Evolutionary conservation across 1,140 invertebrate species (phyloP).

Genomic region (Anadara kagoshimensis): DNA sequence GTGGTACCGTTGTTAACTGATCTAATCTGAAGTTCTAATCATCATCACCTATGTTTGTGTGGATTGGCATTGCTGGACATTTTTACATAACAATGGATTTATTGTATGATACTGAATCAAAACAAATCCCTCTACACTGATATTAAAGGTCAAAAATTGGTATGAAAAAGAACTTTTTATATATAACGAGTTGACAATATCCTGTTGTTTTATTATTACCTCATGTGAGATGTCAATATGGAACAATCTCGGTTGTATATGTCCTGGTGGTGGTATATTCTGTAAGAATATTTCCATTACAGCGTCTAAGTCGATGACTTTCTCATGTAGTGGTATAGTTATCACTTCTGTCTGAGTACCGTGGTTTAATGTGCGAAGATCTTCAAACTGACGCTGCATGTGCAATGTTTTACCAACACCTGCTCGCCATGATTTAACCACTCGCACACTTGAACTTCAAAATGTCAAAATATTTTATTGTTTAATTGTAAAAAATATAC

Average conservation of each 20-base stretch:
- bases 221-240: constrained; percentile 66
- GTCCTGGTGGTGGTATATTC: constrained; percentile 39
- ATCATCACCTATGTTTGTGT: too few relatives aligned
- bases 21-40: too few relatives aligned
- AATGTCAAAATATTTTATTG: not conserved
- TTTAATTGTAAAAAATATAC: not conserved
- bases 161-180: too few relatives aligned
- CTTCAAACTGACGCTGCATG: constrained; percentile 42
- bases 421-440: constrained; percentile 60
- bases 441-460: constrained; percentile 53
- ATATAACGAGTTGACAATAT: not conserved
- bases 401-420: constrained; percentile 65
- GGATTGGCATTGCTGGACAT: too few relatives aligned
- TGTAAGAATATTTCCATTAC: constrained; percentile 46
- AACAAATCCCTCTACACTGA: too few relatives aligned
- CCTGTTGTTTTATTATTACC: constrained; percentile 38
- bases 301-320: constrained; percentile 40
- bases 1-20: too few relatives aligned
- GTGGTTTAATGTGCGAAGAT: constrained; percentile 7
- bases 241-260: constrained; percentile 51
- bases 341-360: constrained; percentile 18
- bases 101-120: too few relatives aligned
- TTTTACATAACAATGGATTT: too few relatives aligned
- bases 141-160: too few relatives aligned
- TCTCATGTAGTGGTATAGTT: constrained; percentile 57